phyloP scores from a whole-genome alignment of 2,888 invertebrate species.

The Drosophila longiperda region DNA sequence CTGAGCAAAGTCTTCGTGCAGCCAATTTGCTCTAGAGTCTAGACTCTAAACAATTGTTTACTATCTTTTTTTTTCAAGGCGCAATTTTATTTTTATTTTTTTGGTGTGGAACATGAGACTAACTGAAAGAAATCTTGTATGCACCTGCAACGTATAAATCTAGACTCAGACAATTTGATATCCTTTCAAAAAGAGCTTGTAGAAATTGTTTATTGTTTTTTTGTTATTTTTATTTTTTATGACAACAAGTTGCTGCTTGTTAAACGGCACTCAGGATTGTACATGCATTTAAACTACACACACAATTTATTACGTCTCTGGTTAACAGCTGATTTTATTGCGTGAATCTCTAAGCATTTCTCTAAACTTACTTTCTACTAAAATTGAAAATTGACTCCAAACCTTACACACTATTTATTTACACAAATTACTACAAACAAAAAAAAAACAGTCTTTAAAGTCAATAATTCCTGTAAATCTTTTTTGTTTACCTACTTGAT shows the following conservation, averaged over 20 bases:
- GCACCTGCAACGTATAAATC: conserved; percentile 1
- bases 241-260: background rate
- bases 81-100: background rate
- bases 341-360: background rate
- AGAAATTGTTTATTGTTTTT: background rate
- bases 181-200: background rate
- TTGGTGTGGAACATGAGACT: conserved; percentile 11
- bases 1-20: conserved; percentile 1
- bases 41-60: conserved; percentile 17
- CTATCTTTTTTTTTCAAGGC: conserved; percentile 5
- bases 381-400: background rate
- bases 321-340: conserved; percentile 2
- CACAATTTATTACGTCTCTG: background rate
- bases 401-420: no score
- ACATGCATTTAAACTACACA: background rate
- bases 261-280: background rate
- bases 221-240: background rate
- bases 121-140: conserved; percentile 5
- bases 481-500: background rate
- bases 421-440: background rate
- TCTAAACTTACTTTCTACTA: background rate
- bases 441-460: background rate
- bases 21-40: conserved; percentile 10
- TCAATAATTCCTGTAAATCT: background rate
- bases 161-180: conserved; percentile 2